A percentile compares a stretch with the other conserved stretches of the same genome.
These are phyloP conservation scores for Chionodraco myersi DNA, from an alignment of 2,113 vertebrate species.

Conservation along the genomic window DNA sequence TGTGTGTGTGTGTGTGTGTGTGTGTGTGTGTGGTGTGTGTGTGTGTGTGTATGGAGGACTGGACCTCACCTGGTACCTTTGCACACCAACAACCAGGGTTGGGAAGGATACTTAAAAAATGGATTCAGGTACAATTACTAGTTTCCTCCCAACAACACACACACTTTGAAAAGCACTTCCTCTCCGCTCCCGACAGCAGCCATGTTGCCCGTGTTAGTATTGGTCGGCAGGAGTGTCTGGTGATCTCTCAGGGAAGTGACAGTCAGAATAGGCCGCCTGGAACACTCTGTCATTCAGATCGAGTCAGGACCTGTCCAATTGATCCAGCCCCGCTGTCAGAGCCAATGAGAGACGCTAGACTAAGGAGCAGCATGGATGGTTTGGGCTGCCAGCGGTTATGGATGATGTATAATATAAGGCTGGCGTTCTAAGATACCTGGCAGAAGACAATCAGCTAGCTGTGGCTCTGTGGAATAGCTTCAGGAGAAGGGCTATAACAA, in stretches of 20 bases:
- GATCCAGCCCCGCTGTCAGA: conserved; percentile 79
- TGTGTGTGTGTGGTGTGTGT: neutral
- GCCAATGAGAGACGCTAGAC: conserved; percentile 72
- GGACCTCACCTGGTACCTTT: conserved; percentile 32
- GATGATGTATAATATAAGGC: conserved; percentile 69
- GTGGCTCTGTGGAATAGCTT: conserved; percentile 26
- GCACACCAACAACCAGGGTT: neutral
- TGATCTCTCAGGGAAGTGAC: conserved; percentile 80
- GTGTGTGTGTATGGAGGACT: conserved; percentile 21
- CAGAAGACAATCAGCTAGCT: conserved; percentile 46
- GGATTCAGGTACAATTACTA: too few species aligned
- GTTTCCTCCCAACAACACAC: too few species aligned
- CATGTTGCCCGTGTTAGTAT: conserved; percentile 71
- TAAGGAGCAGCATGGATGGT: conserved; percentile 61
- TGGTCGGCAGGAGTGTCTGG: conserved; percentile 61
- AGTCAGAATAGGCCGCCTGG: conserved; percentile 73
- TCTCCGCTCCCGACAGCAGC: conserved; percentile 17
- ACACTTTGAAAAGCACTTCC: neutral
- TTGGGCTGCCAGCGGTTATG: conserved; percentile 60
- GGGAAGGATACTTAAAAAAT: too few species aligned
- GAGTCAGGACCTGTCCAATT: conserved; percentile 70
- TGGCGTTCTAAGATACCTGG: conserved; percentile 55
- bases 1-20: neutral
- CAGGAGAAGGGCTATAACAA: neutral
- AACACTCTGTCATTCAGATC: conserved; percentile 74